Conservation (phyloP, 2,797 vertebrate genomes). For the Ispidina lecontei region DNA sequence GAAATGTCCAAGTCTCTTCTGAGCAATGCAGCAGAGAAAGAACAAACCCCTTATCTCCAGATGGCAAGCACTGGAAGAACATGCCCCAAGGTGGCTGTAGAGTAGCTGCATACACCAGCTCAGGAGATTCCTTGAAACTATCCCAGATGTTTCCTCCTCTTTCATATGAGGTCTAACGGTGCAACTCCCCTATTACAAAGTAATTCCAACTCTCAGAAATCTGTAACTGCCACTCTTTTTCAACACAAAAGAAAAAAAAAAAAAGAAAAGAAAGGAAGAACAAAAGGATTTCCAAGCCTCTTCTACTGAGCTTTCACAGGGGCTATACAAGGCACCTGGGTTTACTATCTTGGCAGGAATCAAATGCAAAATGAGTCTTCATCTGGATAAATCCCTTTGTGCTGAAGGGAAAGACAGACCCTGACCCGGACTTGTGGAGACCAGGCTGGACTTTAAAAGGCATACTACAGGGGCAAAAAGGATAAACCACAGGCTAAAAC, state of each 20-base stretch:
- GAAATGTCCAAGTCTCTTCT: neutral
- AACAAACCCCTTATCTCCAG: neutral
- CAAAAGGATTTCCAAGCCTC: neutral
- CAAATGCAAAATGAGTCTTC: neutral
- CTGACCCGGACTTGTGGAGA: neutral
- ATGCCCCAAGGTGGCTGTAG: neutral
- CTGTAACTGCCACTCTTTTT: neutral
- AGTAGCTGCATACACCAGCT: neutral
- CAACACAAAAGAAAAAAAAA: neutral
- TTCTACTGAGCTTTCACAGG: neutral
- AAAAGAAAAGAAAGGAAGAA: no score
- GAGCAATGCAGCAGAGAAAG: neutral
- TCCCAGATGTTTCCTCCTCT: neutral
- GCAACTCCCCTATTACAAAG: neutral
- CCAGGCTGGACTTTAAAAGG: neutral
- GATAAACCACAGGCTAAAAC: neutral
- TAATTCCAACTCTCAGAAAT: neutral
- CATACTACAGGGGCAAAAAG: neutral
- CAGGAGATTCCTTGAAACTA: neutral
- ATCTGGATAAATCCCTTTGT: neutral
- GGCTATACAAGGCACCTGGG: neutral
- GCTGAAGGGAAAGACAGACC: neutral
- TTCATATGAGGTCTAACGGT: neutral
- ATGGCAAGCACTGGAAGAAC: neutral
- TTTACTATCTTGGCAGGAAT: neutral